Conservation (phyloP, 2,797 vertebrate species). For the Euthynnus affinis region DNA sequence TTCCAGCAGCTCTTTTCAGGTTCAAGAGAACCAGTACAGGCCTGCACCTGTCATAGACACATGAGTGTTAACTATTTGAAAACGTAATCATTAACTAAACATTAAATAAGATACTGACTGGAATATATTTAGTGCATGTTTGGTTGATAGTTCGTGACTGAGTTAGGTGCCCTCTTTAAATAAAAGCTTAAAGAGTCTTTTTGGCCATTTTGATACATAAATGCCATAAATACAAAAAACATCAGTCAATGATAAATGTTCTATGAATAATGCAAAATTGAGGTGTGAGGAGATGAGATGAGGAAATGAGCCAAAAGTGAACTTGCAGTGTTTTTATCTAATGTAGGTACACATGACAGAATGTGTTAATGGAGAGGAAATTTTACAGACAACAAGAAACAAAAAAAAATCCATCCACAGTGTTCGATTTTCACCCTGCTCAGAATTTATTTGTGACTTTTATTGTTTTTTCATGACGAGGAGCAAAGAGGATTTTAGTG, state of each 20-base stretch:
- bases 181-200: neutral
- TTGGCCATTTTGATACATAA: conserved; percentile 3
- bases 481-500: conserved; percentile 9
- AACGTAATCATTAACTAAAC: conserved; percentile 25
- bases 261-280: conserved; percentile 47
- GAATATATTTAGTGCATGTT: neutral
- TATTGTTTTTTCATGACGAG: too few relatives aligned
- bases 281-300: conserved; percentile 8
- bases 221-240: conserved; percentile 28
- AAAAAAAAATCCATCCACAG: neutral
- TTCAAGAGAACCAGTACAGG: conserved; percentile 24
- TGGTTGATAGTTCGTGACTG: neutral
- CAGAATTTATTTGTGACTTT: conserved; percentile 35
- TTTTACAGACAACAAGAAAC: conserved; percentile 21
- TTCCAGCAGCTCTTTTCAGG: conserved; percentile 39
- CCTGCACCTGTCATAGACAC: conserved; percentile 17
- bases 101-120: neutral
- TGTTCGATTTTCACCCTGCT: neutral
- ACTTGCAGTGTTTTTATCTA: neutral
- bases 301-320: conserved; percentile 51
- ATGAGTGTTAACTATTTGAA: conserved; percentile 22
- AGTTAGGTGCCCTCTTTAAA: neutral
- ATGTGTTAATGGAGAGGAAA: conserved; percentile 46
- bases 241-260: conserved; percentile 33
- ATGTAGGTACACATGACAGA: conserved; percentile 6